Percentiles rank a stretch among this genome's conserved stretches.
These are phyloP conservation scores for Deroplatys truncata DNA, from an alignment of 2,888 invertebrate genomes.

Conservation along the genomic window DNA sequence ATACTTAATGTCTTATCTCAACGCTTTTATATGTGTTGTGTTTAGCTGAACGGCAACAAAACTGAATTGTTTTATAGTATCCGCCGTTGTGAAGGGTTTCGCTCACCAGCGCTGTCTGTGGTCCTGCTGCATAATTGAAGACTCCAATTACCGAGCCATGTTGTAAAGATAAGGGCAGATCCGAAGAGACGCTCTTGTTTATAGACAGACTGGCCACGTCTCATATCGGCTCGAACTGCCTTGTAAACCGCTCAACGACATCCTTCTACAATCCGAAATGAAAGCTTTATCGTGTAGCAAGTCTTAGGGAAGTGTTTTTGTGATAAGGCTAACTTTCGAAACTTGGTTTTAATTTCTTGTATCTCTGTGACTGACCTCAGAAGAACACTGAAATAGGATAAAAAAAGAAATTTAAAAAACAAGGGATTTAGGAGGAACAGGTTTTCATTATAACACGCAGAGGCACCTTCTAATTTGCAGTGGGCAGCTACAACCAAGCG, in stretches of 20 bases:
- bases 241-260: constrained; percentile 20
- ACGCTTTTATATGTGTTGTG: background rate
- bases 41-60: background rate
- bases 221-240: constrained; percentile 10
- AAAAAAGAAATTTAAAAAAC: background rate
- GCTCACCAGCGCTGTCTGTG: background rate
- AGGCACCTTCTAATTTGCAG: background rate
- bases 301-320: background rate
- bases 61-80: background rate
- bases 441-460: background rate
- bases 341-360: background rate
- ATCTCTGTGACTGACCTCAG: background rate
- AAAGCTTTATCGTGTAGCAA: constrained; percentile 13
- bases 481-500: background rate
- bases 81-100: background rate
- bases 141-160: constrained; percentile 4
- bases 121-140: background rate
- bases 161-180: background rate
- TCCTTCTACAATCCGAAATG: constrained; percentile 6
- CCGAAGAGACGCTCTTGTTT: background rate
- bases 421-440: background rate
- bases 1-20: too few species aligned
- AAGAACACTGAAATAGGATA: background rate
- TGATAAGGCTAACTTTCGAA: background rate
- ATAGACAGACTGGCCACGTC: constrained; percentile 10